Evolutionary conservation across 2,888 invertebrate species (phyloP).

Genomic region (Clusia tigrina): DNA sequence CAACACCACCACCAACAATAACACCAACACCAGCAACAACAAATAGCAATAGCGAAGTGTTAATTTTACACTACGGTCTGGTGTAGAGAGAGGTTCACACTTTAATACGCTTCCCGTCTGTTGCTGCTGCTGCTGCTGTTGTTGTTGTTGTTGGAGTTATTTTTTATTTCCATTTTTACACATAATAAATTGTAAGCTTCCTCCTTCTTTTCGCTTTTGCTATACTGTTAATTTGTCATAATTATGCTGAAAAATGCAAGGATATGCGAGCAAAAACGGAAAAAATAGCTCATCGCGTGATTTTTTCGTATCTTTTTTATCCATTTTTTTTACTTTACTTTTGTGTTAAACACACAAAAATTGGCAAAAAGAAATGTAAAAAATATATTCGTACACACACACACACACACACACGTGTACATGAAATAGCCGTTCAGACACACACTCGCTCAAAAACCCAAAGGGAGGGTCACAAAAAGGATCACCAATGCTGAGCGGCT

Average conservation of each 20-base stretch:
- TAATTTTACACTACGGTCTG: slow-evolving; percentile 6
- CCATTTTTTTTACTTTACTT: slow-evolving; percentile 2
- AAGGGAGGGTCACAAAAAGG: too few species aligned
- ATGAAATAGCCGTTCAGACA: too few species aligned
- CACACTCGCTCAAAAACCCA: too few species aligned
- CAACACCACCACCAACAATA: slow-evolving; percentile 1
- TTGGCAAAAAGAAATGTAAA: slow-evolving; percentile 21
- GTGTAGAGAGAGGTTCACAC: not conserved
- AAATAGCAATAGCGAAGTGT: not conserved
- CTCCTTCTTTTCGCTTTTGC: slow-evolving; percentile 6
- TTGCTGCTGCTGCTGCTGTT: not conserved
- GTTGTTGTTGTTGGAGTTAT: not conserved
- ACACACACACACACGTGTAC: too few species aligned
- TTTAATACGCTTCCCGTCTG: not conserved
- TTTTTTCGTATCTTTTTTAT: slow-evolving; percentile 34
- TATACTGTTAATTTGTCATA: slow-evolving; percentile 38
- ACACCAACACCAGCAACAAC: not conserved
- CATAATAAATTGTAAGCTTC: not conserved
- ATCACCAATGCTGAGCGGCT: slow-evolving; percentile 45
- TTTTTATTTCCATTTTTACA: not conserved
- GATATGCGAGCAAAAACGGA: not conserved
- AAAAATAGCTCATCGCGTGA: slow-evolving; percentile 30
- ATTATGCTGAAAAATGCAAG: slow-evolving; percentile 30
- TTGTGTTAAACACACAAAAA: slow-evolving; percentile 15
- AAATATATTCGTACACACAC: too few species aligned